Conservation (phyloP, 2,888 invertebrate genomes). For the Drosophila lutescens region DNA sequence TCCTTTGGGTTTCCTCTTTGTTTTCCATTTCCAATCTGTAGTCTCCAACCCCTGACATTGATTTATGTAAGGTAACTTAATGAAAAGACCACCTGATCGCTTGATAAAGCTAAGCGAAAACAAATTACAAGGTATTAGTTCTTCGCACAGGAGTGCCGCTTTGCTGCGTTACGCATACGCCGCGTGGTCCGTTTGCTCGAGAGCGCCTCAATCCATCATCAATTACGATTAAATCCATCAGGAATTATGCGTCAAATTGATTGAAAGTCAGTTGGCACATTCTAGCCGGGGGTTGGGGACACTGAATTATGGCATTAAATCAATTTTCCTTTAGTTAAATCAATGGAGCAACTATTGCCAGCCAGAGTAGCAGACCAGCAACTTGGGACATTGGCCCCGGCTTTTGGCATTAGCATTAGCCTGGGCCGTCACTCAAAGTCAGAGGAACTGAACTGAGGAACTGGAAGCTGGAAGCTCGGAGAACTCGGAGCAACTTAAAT, state of each 20-base stretch:
- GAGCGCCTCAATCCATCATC: constrained; percentile 80
- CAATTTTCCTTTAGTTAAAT: constrained; percentile 66
- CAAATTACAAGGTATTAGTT: constrained; percentile 81
- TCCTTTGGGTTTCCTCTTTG: neutral
- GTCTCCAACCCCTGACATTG: constrained; percentile 58
- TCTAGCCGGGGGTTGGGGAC: constrained; percentile 34
- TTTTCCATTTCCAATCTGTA: neutral
- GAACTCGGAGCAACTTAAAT: constrained; percentile 47
- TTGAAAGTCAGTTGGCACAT: constrained; percentile 79
- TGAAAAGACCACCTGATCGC: constrained; percentile 56
- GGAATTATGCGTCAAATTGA: constrained; percentile 84
- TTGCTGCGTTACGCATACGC: constrained; percentile 42
- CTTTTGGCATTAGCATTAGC: constrained; percentile 44
- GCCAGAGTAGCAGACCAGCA: neutral
- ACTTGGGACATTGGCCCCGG: constrained; percentile 20
- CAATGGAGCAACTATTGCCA: constrained; percentile 67
- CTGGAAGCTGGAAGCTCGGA: constrained; percentile 2
- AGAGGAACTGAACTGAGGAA: constrained; percentile 1
- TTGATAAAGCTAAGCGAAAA: constrained; percentile 76
- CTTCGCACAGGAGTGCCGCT: constrained; percentile 51
- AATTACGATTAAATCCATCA: constrained; percentile 83
- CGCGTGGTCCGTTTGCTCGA: constrained; percentile 1
- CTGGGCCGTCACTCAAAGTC: constrained; percentile 64
- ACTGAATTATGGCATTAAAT: constrained; percentile 73
- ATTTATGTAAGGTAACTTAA: constrained; percentile 61